phyloP scores from a whole-genome alignment of 2,888 invertebrate species.

The Timema cristinae region DNA sequence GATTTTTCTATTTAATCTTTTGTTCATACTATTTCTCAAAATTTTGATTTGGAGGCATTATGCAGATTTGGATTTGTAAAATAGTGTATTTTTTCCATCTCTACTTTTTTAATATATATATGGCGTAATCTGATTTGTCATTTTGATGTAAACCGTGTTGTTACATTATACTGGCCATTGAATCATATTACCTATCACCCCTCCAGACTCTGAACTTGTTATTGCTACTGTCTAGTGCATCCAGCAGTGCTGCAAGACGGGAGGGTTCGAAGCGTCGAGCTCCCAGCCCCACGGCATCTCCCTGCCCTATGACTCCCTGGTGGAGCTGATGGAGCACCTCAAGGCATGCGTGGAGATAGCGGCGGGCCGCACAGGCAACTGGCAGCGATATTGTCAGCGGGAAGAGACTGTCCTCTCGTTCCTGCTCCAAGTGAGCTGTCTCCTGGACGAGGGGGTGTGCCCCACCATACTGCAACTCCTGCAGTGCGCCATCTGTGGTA shows the following conservation, averaged over 20 bases:
- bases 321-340: constrained; percentile 89
- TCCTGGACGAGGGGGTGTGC: constrained; percentile 85
- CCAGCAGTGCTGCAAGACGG: constrained; percentile 52
- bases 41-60: neutral
- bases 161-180: neutral
- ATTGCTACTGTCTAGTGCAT: constrained; percentile 44
- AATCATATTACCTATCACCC: neutral
- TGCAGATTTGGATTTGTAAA: neutral
- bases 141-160: constrained; percentile 6
- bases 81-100: neutral
- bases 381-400: constrained; percentile 86
- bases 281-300: constrained; percentile 50
- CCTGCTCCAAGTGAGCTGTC: constrained; percentile 72
- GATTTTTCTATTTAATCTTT: no score
- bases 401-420: constrained; percentile 75
- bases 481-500: constrained; percentile 78
- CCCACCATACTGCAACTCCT: constrained; percentile 86
- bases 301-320: constrained; percentile 84
- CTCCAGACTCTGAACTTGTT: constrained; percentile 10
- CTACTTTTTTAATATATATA: no score
- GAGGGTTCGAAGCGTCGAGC: constrained; percentile 49
- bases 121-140: neutral
- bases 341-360: constrained; percentile 94
- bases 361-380: constrained; percentile 84
- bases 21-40: no score